phyloP scores from a whole-genome alignment of 2,113 vertebrate species.

The Equus quagga region DNA sequence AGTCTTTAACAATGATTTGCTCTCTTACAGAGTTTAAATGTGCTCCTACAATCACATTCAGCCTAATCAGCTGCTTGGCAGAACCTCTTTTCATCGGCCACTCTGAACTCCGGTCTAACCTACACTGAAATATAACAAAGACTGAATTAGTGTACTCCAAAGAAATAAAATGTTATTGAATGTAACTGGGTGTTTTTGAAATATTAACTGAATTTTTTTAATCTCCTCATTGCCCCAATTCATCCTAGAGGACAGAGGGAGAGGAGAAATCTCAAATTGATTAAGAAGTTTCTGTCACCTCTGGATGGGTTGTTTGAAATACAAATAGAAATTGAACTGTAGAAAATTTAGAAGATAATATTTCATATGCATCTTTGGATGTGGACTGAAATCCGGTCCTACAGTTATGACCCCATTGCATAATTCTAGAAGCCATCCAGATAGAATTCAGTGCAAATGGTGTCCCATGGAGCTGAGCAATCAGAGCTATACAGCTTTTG shows the following conservation, averaged over 20 bases:
- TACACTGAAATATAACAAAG: background rate
- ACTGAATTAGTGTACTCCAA: background rate
- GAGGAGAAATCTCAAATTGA: background rate
- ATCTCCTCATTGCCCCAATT: background rate
- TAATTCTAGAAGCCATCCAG: background rate
- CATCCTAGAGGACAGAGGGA: background rate
- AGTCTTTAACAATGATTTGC: slow-evolving; percentile 38
- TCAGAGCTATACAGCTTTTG: background rate
- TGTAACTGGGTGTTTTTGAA: background rate
- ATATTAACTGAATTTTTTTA: background rate
- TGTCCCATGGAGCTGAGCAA: background rate
- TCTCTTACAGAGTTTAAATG: background rate
- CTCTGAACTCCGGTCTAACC: background rate
- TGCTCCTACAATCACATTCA: background rate
- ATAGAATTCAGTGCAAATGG: background rate
- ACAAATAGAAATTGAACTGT: background rate
- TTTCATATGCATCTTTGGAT: background rate
- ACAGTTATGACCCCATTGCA: background rate
- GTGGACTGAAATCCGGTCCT: background rate
- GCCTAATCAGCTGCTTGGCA: background rate
- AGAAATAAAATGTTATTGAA: background rate
- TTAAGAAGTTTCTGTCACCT: slow-evolving; percentile 16
- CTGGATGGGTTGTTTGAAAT: background rate
- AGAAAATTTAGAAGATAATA: background rate
- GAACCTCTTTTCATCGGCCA: background rate